phyloP scores from a whole-genome alignment of 2,888 invertebrate species.

The Keiferia lycopersicella region DNA sequence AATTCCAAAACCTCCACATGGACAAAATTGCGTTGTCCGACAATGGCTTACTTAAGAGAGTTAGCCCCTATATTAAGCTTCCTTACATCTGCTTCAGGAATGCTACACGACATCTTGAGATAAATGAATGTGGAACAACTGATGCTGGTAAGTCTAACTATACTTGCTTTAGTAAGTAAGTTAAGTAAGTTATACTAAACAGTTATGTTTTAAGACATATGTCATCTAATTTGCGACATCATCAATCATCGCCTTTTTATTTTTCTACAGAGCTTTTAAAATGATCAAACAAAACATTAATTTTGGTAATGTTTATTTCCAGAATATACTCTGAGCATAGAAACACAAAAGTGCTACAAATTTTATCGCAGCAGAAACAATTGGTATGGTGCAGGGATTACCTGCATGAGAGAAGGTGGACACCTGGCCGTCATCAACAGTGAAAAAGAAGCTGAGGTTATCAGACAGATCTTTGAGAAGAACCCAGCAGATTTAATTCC shows the following conservation, averaged over 20 bases:
- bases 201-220: no score
- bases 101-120: conserved; percentile 8
- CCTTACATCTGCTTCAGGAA: conserved; percentile 45
- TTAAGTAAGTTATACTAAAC: no score
- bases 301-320: not conserved
- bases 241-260: no score
- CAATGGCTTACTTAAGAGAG: not conserved
- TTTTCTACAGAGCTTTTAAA: no score
- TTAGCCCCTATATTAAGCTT: not conserved
- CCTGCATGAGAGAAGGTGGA: conserved; percentile 36
- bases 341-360: conserved; percentile 38
- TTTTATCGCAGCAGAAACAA: conserved; percentile 33
- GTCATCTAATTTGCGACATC: no score
- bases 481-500: conserved; percentile 24
- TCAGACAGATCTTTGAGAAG: conserved; percentile 30
- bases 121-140: conserved; percentile 20
- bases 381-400: conserved; percentile 33
- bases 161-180: no score
- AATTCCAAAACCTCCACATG: not conserved
- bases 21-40: not conserved
- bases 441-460: conserved; percentile 29
- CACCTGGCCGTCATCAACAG: conserved; percentile 37
- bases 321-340: conserved; percentile 9
- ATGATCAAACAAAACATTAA: no score
- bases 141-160: conserved; percentile 21